These are phyloP conservation scores for Hemichromis elongatus DNA, from an alignment of 2,113 vertebrate species.

Conservation along the genomic window DNA sequence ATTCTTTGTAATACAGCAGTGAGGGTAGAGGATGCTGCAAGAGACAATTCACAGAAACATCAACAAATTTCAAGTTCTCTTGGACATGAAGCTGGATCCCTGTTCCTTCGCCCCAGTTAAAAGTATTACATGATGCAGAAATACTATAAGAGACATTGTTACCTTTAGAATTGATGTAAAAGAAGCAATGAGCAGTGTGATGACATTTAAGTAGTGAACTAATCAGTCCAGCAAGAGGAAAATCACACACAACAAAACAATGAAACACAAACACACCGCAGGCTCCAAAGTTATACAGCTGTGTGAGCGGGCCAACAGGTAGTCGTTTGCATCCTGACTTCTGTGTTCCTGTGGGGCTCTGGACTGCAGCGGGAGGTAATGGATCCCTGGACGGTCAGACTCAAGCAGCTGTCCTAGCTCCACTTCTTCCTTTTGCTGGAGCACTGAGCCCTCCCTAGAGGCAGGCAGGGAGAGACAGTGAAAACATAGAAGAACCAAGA, in stretches of 20 bases:
- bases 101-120: not conserved
- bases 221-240: not conserved
- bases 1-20: not conserved
- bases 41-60: not conserved
- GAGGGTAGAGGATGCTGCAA: not conserved
- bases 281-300: constrained; percentile 74
- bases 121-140: not conserved
- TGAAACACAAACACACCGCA: not conserved
- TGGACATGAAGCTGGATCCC: not conserved
- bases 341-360: constrained; percentile 62
- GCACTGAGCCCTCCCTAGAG: constrained; percentile 60
- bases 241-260: not conserved
- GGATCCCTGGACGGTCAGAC: constrained; percentile 53
- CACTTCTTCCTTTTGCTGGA: constrained; percentile 47
- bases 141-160: not conserved
- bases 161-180: not conserved
- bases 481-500: not conserved
- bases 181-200: not conserved
- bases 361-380: constrained; percentile 63
- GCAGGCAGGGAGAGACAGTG: not conserved
- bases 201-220: not conserved
- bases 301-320: constrained; percentile 61
- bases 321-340: constrained; percentile 45
- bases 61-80: not conserved
- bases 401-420: constrained; percentile 42